A percentile compares a stretch with the other conserved stretches of the same genome.
phyloP scores from a whole-genome alignment of 2,888 invertebrate genomes.

The Pecten maximus region DNA sequence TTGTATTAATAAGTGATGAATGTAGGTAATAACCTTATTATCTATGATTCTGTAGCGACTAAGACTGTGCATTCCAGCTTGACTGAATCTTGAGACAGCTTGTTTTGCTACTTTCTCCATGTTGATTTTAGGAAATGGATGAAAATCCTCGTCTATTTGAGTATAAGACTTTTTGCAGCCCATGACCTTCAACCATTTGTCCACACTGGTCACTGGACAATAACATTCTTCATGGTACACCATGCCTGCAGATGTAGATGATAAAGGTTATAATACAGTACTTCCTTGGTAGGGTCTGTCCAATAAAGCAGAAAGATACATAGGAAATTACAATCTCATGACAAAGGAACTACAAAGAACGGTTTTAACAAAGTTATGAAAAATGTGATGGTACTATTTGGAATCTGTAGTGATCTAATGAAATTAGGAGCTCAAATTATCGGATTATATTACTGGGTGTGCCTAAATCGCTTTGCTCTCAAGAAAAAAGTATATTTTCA shows the following conservation, averaged over 20 bases:
- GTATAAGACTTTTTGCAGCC: constrained; percentile 85
- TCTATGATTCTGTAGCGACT: constrained; percentile 94
- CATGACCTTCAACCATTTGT: constrained; percentile 88
- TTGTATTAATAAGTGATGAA: neutral
- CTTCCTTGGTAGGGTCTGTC: too few species aligned
- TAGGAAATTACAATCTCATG: too few species aligned
- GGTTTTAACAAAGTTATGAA: too few species aligned
- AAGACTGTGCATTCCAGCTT: constrained; percentile 91
- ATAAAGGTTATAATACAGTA: too few species aligned
- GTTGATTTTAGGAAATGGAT: constrained; percentile 87
- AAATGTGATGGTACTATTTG: too few species aligned
- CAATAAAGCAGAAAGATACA: too few species aligned
- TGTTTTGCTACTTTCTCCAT: constrained; percentile 87
- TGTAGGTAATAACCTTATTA: constrained; percentile 86
- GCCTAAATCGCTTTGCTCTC: too few species aligned
- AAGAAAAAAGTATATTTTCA: too few species aligned
- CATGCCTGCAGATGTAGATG: neutral
- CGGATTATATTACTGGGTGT: too few species aligned
- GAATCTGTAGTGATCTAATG: too few species aligned
- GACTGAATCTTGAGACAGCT: constrained; percentile 89
- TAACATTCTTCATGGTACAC: constrained; percentile 92
- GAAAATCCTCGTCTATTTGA: constrained; percentile 90
- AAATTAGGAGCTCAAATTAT: too few species aligned
- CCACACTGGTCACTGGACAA: constrained; percentile 88
- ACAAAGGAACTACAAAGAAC: too few species aligned